Evolutionary conservation across 2,797 vertebrate species (phyloP), one percentile per base, ranked within the genome.

Genomic region (Nyctalus aviator): DNA sequence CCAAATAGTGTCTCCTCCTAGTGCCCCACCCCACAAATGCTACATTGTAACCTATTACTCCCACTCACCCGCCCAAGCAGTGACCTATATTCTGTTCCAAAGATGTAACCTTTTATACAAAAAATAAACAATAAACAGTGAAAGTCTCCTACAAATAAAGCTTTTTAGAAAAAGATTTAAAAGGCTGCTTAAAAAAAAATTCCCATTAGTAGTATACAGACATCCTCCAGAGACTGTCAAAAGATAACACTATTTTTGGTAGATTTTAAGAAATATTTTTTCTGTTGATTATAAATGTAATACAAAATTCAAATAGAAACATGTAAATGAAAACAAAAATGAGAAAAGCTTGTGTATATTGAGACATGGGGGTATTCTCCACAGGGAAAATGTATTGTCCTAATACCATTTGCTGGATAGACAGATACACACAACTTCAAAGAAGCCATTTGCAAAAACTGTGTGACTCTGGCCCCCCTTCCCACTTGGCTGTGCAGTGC

Each of bases 291-390:
- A 85, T 35, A 93, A 90, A 77, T 87, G 30, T 68, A 83, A 82
- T 75, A 59, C 12, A 66, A 44, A 89, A 62, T 87, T 91, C 82
- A 89, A 93, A 59, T 37, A 66, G 44, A 88, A 88, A 84, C 71
- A 25, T 53, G 32, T 35, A 37, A 50, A 71, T n/a, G 9, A 78
- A 84, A 88, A 92, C 4, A 55, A 78, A 93, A 71, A 13, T 66
- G 20, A 92, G 44, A 89, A 82, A 82, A 32, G 8, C 46, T 46
- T 77, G n/a, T 69, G 2, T 46, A 3, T 84, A n/a, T 17, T 85
- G 32, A 90, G 57, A 66, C 9, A 66, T n/a, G n/a, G 25, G 9
- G 44, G 25, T n/a, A 64, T 55, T 90, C 27, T 79, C 15, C 35
- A 53, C 15, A 64, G 46, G 48, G 82, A 73, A 85, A 85, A 44